Evolutionary conservation across 1,140 invertebrate genomes (phyloP).

Genomic region (Antheraea mylitta): DNA sequence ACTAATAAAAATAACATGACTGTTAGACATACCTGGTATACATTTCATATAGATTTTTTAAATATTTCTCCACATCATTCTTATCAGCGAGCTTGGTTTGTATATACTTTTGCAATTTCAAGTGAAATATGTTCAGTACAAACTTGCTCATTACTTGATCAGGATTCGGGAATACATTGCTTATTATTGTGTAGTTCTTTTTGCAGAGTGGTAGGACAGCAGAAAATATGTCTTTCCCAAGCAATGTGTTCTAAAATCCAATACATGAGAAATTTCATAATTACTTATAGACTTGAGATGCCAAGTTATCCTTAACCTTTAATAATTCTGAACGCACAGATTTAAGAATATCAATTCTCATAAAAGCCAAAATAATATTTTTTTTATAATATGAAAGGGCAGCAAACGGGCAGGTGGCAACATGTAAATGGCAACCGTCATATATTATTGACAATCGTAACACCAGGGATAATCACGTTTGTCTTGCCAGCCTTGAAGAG

Average conservation of each 20-base stretch:
- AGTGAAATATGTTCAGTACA: slow-evolving; percentile 97
- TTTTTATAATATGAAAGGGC: too few species aligned
- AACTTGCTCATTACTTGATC: slow-evolving; percentile 99
- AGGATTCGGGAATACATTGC: slow-evolving; percentile 96
- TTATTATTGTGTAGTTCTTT: slow-evolving; percentile 93
- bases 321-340: too few species aligned
- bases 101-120: slow-evolving; percentile 94
- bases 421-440: too few species aligned
- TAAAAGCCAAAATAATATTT: too few species aligned
- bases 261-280: neutral
- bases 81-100: slow-evolving; percentile 88
- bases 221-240: slow-evolving; percentile 92
- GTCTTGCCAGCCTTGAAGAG: too few species aligned
- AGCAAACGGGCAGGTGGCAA: too few species aligned
- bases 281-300: too few species aligned
- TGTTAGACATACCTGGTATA: slow-evolving; percentile 85
- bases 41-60: slow-evolving; percentile 92
- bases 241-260: slow-evolving; percentile 74
- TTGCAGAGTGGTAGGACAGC: slow-evolving; percentile 95
- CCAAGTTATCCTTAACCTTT: too few species aligned
- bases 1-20: too few species aligned
- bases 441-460: too few species aligned
- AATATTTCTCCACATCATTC: slow-evolving; percentile 91
- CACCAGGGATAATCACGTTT: too few species aligned
- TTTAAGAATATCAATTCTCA: too few species aligned